Percentiles rank a stretch among this genome's conserved stretches.
These are phyloP conservation scores for Scatophagus argus DNA, from an alignment of 2,113 vertebrate species.

Conservation along the genomic window DNA sequence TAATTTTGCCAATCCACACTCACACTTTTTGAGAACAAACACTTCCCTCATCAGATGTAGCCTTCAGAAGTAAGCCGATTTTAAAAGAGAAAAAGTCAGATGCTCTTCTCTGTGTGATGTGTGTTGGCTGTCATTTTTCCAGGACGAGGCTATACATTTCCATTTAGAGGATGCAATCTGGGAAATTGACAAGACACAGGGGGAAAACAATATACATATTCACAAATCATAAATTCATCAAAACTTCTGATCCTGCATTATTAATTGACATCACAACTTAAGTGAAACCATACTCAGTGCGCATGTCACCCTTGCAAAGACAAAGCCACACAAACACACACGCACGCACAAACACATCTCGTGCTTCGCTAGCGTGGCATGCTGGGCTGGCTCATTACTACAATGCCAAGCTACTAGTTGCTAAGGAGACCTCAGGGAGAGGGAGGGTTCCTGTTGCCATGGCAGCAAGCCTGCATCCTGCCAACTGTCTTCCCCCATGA, in stretches of 20 bases:
- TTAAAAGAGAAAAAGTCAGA: background rate
- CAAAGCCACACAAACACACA: conserved; percentile 34
- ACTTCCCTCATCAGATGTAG: conserved; percentile 45
- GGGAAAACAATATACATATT: background rate
- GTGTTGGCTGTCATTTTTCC: conserved; percentile 6
- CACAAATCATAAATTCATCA: background rate
- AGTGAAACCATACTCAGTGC: conserved; percentile 26
- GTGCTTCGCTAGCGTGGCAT: conserved; percentile 76
- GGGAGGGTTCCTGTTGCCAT: conserved; percentile 87
- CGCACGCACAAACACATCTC: conserved; percentile 54
- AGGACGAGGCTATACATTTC: background rate
- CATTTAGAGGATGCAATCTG: background rate
- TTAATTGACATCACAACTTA: conserved; percentile 43
- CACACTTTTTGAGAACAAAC: conserved; percentile 32
- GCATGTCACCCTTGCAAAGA: conserved; percentile 47
- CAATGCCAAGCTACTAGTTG: conserved; percentile 87
- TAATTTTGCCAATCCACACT: conserved; percentile 46
- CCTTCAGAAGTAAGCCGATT: conserved; percentile 31
- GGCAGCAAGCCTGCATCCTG: conserved; percentile 86
- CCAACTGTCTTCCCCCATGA: conserved; percentile 84
- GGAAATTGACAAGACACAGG: background rate
- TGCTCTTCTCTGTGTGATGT: background rate
- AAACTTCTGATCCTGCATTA: conserved; percentile 25
- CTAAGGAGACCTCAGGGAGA: conserved; percentile 88
- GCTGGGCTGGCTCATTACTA: conserved; percentile 84